A percentile compares a stretch with the other conserved stretches of the same genome.
These are phyloP conservation scores for Bellardia bayeri DNA, from an alignment of 2,888 invertebrate genomes.

Conservation along the genomic window DNA sequence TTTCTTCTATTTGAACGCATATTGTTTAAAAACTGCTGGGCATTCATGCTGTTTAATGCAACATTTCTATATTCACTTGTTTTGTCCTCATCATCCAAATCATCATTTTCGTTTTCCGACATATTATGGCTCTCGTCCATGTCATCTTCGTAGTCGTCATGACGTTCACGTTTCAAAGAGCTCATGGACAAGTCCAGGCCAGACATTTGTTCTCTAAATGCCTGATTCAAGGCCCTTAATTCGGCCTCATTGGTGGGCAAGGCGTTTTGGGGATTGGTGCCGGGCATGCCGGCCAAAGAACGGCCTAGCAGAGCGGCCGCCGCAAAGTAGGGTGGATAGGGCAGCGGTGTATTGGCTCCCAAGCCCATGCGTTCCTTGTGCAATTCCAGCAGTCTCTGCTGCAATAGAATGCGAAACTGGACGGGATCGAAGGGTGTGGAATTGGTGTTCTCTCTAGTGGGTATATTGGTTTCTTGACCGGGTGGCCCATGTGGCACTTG, in stretches of 20 bases:
- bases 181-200: constrained; percentile 95
- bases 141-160: constrained; percentile 85
- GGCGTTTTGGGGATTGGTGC: constrained; percentile 90
- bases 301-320: constrained; percentile 86
- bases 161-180: constrained; percentile 89
- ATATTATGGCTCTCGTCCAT: constrained; percentile 87
- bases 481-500: constrained; percentile 91
- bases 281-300: constrained; percentile 88
- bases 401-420: constrained; percentile 94
- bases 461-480: constrained; percentile 88
- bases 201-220: constrained; percentile 91
- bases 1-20: constrained; percentile 87
- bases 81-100: constrained; percentile 79
- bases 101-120: constrained; percentile 81
- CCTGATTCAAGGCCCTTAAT: constrained; percentile 86
- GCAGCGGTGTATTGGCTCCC: constrained; percentile 89
- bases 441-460: constrained; percentile 89
- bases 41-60: constrained; percentile 57
- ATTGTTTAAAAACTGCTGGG: constrained; percentile 66
- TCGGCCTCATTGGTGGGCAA: constrained; percentile 87
- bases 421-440: constrained; percentile 94
- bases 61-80: constrained; percentile 72
- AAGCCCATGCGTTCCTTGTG: constrained; percentile 93
- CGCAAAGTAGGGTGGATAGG: constrained; percentile 92
- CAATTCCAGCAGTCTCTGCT: constrained; percentile 94